Conservation (phyloP, 2,113 vertebrate genomes). For the Rhodinocichla rosea region DNA sequence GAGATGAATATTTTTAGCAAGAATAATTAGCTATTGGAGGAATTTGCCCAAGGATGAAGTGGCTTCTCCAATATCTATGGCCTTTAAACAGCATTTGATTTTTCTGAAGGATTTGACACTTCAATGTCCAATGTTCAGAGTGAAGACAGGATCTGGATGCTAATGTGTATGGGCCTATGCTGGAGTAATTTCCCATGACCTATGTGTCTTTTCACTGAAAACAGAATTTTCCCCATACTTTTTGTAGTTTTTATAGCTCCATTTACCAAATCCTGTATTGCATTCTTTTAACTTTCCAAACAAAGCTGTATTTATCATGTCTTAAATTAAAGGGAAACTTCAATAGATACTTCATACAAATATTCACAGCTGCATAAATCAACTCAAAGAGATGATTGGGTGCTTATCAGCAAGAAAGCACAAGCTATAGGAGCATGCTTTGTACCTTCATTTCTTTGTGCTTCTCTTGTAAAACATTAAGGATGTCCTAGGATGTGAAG, state of each 20-base stretch:
- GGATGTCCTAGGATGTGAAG: conserved; percentile 7
- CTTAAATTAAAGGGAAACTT: conserved; percentile 50
- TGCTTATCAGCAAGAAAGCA: conserved; percentile 43
- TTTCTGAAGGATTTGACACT: not conserved
- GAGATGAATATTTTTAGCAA: not conserved
- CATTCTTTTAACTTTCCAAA: not conserved
- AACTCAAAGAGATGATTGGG: not conserved
- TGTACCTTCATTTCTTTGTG: conserved; percentile 23
- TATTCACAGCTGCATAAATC: conserved; percentile 32
- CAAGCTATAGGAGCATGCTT: not conserved
- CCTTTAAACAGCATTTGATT: not conserved
- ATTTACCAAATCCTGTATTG: not conserved
- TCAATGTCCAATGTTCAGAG: not conserved
- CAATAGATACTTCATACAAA: conserved; percentile 21
- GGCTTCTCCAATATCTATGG: not conserved
- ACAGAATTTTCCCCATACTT: not conserved
- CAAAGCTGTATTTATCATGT: conserved; percentile 5
- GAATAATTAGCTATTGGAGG: not conserved
- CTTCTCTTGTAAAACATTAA: conserved; percentile 32
- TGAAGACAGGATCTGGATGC: not conserved
- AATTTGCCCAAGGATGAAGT: not conserved
- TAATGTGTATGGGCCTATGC: not conserved
- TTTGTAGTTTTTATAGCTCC: not conserved
- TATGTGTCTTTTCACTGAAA: not conserved
- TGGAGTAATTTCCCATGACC: not conserved